A percentile compares a stretch with the other conserved stretches of the same genome.
phyloP scores from a whole-genome alignment of 1,140 invertebrate genomes.

The Chymomyza costata region DNA sequence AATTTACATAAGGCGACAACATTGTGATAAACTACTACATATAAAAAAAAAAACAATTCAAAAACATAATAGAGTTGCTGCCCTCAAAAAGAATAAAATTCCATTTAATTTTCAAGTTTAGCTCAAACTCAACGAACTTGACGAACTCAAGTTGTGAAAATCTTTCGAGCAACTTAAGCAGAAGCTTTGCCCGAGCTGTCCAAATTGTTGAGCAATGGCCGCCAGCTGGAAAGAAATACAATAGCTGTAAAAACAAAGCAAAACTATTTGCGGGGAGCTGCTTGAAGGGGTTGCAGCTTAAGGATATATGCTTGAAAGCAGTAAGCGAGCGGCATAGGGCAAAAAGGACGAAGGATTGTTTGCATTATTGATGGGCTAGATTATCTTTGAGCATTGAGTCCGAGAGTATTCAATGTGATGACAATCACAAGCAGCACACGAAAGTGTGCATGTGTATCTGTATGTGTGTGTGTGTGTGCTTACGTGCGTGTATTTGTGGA shows the following conservation, averaged over 20 bases:
- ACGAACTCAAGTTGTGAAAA: constrained; percentile 57
- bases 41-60: background rate
- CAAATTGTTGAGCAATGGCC: constrained; percentile 49
- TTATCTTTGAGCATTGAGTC: constrained; percentile 54
- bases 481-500: background rate
- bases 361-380: constrained; percentile 72
- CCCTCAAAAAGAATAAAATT: constrained; percentile 36
- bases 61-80: background rate
- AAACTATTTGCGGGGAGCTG: background rate
- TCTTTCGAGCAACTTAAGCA: constrained; percentile 30
- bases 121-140: constrained; percentile 53
- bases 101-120: constrained; percentile 64
- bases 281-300: constrained; percentile 10
- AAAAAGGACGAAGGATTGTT: constrained; percentile 53
- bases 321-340: constrained; percentile 13
- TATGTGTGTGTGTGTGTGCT: constrained; percentile 27
- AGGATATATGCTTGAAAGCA: background rate
- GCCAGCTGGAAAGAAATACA: constrained; percentile 32
- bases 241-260: constrained; percentile 27
- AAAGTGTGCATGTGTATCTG: background rate
- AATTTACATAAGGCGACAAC: constrained; percentile 50
- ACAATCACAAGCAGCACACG: constrained; percentile 45
- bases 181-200: background rate
- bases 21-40: constrained; percentile 1
- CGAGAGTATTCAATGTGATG: constrained; percentile 48